Conservation (phyloP, 2,113 vertebrate genomes). For the Neomonachus schauinslandi region DNA sequence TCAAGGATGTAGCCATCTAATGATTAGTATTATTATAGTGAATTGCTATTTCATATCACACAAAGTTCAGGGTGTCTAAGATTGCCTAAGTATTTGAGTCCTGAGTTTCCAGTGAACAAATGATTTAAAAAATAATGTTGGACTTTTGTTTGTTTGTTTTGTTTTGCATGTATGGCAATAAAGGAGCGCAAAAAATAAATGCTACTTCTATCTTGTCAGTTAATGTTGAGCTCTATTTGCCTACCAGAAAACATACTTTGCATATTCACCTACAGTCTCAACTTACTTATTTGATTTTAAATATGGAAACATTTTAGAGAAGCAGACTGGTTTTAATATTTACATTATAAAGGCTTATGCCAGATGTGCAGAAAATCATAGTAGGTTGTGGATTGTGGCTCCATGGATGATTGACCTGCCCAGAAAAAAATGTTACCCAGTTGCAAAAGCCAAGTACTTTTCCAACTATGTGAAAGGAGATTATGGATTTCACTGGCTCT, state of each 20-base stretch:
- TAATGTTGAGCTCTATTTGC: not conserved
- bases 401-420: constrained; percentile 30
- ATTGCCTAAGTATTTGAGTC: not conserved
- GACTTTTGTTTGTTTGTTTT: not conserved
- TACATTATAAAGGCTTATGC: constrained; percentile 34
- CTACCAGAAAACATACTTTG: not conserved
- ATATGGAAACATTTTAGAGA: constrained; percentile 32
- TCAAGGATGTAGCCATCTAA: not conserved
- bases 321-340: constrained; percentile 51
- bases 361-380: constrained; percentile 65
- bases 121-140: not conserved
- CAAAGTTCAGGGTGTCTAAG: not conserved
- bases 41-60: not conserved
- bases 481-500: constrained; percentile 47
- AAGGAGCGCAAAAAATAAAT: not conserved
- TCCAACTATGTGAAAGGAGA: constrained; percentile 51
- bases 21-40: not conserved
- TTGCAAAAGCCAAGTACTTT: constrained; percentile 49
- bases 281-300: constrained; percentile 45
- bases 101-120: not conserved
- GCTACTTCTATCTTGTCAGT: not conserved
- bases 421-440: constrained; percentile 55
- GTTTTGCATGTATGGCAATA: not conserved
- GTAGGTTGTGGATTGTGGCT: constrained; percentile 44
- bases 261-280: not conserved